Base-by-base conservation (phyloP, 92 coral and sea anemone genomes). In the Porites lobata region DNA sequence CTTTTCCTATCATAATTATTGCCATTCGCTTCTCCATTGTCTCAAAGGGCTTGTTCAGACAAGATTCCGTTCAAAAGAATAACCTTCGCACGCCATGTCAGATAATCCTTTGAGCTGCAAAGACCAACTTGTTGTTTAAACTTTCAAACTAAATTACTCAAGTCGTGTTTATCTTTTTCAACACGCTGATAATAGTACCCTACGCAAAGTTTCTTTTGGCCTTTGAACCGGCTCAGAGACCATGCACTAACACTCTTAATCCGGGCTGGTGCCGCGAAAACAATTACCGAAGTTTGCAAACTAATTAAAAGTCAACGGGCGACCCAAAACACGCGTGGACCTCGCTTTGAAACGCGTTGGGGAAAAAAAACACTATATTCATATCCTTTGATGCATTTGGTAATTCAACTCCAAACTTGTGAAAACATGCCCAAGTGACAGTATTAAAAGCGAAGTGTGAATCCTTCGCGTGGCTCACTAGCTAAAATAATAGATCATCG, bases 1-100 rank as follows among this genome's bases (percentile, higher is more conserved):
- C 81, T 73, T 62, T 73, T 63, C 17, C 81, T 74, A 73, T 84
- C 75, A 66, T 73, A 47, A 8, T 50, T 47, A 84, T 84, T 84
- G 59, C 56, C 69, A 68, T 9, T 19, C 62, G 24, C 87, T 51
- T 50, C 21, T 6, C 73, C 66, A 84, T 84, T 84, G 87, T 84
- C 87, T 84, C 74, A 10, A 52, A 4, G 12, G 29, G 87, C 87
- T 74, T 84, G 81, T 84, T 74, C 87, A 84, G 87, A 84, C 87
- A 84, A 75, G 81, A 84, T 72, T 47, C 73, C 17, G 19, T 73
- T 84, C 80, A 84, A 73, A 12, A 74, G 64, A 84, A 74, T 64
- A 63, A 84, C 80, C 47, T n/a, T n/a, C 68, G 81, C 87, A 84
- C 87, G 87, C 87, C 58, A 62, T 68, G 69, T 11, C 11, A 51